Evolutionary conservation across 2,797 vertebrate species (phyloP).

Genomic region (Peromyscus nudipes): DNA sequence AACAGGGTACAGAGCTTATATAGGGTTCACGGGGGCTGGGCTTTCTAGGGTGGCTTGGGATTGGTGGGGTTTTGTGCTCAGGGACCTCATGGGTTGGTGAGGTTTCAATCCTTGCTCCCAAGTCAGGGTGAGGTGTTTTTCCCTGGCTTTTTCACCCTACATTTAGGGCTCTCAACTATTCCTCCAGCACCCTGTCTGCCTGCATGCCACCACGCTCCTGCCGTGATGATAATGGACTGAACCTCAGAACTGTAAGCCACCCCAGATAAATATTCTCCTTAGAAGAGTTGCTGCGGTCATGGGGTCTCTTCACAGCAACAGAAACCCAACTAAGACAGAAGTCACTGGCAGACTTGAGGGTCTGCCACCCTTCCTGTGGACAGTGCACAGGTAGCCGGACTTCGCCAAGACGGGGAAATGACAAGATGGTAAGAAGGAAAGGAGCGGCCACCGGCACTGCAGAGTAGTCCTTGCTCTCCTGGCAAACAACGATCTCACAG

Average conservation of each 20-base stretch:
- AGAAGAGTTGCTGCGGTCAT: neutral
- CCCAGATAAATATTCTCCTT: neutral
- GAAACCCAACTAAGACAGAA: neutral
- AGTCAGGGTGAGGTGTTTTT: no score
- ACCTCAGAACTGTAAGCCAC: neutral
- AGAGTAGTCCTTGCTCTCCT: neutral
- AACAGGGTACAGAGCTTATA: no score
- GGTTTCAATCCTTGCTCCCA: no score
- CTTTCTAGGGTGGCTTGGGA: no score
- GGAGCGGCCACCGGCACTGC: neutral
- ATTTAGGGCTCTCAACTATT: neutral
- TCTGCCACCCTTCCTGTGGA: neutral
- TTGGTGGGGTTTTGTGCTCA: no score
- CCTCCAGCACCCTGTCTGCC: neutral
- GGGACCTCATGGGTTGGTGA: no score
- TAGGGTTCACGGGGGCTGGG: no score
- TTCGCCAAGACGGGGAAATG: neutral
- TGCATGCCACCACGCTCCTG: neutral
- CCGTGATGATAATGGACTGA: neutral
- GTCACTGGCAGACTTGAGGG: neutral
- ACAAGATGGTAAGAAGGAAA: neutral
- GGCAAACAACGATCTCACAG: neutral
- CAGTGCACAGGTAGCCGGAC: fast-evolving
- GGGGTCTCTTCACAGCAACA: neutral
- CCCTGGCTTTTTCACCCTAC: no score